phyloP scores from a whole-genome alignment of 2,113 vertebrate genomes.

The Corythornis cristatus region DNA sequence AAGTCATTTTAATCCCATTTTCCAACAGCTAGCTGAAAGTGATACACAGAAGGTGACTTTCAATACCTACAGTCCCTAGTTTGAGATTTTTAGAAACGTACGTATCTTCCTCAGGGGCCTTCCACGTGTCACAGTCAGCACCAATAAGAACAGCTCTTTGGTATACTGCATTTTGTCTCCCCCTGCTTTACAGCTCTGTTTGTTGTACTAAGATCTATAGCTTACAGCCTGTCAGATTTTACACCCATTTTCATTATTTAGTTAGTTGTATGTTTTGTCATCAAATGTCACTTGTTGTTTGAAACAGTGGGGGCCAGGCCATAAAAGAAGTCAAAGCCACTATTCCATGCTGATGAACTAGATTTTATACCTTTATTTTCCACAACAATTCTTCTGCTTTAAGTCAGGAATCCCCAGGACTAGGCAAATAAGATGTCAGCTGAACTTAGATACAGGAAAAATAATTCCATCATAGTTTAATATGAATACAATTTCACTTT shows the following conservation, averaged over 20 bases:
- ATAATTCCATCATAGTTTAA: neutral
- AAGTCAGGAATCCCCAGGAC: neutral
- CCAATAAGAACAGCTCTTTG: neutral
- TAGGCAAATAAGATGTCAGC: neutral
- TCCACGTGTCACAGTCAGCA: neutral
- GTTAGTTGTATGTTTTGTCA: neutral
- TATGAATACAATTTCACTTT: neutral
- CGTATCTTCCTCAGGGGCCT: neutral
- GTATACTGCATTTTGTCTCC: neutral
- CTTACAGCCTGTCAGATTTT: neutral
- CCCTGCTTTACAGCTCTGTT: neutral
- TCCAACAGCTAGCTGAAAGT: accelerated
- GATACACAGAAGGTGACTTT: neutral
- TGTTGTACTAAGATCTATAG: accelerated
- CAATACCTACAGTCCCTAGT: neutral
- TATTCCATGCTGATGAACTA: neutral
- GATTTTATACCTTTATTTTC: neutral
- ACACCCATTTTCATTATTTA: neutral
- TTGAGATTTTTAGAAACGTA: neutral
- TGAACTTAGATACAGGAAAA: neutral
- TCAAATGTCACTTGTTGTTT: neutral
- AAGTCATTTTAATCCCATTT: neutral
- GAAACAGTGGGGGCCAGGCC: neutral
- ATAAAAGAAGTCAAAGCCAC: neutral
- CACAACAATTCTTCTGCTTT: neutral